Percentiles rank a stretch among this genome's conserved stretches.
phyloP scores from a whole-genome alignment of 1,140 invertebrate genomes.

The Penaeus vannamei region DNA sequence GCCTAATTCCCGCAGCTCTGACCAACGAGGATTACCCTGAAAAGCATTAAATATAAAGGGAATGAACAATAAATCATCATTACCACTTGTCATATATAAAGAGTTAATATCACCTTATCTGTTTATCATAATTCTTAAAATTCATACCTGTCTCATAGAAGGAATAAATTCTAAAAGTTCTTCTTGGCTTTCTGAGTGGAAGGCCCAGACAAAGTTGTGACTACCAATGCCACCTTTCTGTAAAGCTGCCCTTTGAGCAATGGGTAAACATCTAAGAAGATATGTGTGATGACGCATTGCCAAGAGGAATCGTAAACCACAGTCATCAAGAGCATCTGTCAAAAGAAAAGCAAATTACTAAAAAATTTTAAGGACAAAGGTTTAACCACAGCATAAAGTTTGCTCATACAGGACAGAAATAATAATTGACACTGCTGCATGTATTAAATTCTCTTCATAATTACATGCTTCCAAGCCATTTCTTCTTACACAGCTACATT shows the following conservation, averaged over 20 bases:
- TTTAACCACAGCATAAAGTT: too few species aligned
- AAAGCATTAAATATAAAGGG: slow-evolving; percentile 44
- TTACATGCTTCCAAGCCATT: too few species aligned
- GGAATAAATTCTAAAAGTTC: slow-evolving; percentile 93
- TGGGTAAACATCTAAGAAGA: slow-evolving; percentile 87
- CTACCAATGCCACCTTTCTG: slow-evolving; percentile 92
- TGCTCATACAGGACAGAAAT: too few species aligned
- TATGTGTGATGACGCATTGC: slow-evolving; percentile 99
- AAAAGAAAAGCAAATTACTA: slow-evolving; percentile 65
- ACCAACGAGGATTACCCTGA: slow-evolving; percentile 82
- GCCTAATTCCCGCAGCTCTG: slow-evolving; percentile 91
- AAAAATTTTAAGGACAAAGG: slow-evolving; percentile 48
- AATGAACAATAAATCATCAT: neutral
- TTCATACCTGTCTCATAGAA: slow-evolving; percentile 74
- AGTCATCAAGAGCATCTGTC: slow-evolving; percentile 94
- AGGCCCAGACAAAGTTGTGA: slow-evolving; percentile 98
- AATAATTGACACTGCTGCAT: too few species aligned
- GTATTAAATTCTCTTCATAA: too few species aligned
- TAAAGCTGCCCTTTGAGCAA: slow-evolving; percentile 87
- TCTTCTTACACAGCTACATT: too few species aligned
- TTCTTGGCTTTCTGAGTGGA: slow-evolving; percentile 98
- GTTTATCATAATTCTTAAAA: neutral
- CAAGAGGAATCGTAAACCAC: slow-evolving; percentile 94
- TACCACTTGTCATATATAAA: neutral
- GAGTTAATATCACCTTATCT: neutral